Conservation (phyloP, 2,888 invertebrate species). For the Philereme transversata region DNA sequence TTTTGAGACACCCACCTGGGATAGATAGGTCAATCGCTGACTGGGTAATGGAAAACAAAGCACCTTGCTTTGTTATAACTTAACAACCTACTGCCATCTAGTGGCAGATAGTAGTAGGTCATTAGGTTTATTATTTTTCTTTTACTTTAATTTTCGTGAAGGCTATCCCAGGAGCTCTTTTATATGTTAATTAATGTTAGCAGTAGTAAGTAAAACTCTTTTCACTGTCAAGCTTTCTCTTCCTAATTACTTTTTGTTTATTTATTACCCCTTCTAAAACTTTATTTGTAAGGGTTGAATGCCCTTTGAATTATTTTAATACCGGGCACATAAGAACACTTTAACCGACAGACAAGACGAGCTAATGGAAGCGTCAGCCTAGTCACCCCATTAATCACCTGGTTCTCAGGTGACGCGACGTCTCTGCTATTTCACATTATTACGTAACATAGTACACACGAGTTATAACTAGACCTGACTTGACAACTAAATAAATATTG, state of each 20-base stretch:
- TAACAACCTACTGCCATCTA: no score
- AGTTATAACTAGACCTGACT: neutral
- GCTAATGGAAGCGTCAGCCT: constrained; percentile 38
- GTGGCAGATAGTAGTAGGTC: no score
- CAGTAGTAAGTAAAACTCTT: neutral
- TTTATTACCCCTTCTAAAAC: constrained; percentile 4
- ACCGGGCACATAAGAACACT: constrained; percentile 30
- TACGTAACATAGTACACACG: constrained; percentile 14
- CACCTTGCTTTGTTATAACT: no score
- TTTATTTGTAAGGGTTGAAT: constrained; percentile 8
- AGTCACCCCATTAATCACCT: constrained; percentile 42
- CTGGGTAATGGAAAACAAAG: no score
- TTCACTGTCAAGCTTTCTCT: constrained; percentile 7
- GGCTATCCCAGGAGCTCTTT: no score
- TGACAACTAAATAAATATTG: neutral
- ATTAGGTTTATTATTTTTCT: no score
- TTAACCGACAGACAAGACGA: constrained; percentile 28
- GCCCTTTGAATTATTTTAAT: constrained; percentile 11
- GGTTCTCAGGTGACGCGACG: constrained; percentile 41
- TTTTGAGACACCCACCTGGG: no score
- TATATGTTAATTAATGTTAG: no score
- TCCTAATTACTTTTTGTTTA: constrained; percentile 23
- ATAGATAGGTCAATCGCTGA: no score
- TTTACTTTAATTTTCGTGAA: no score
- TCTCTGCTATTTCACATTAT: constrained; percentile 39